Evolutionary conservation across 1,140 invertebrate species (phyloP), one percentile per base, ranked within the genome.

Genomic region (Drosophila jambulina): DNA sequence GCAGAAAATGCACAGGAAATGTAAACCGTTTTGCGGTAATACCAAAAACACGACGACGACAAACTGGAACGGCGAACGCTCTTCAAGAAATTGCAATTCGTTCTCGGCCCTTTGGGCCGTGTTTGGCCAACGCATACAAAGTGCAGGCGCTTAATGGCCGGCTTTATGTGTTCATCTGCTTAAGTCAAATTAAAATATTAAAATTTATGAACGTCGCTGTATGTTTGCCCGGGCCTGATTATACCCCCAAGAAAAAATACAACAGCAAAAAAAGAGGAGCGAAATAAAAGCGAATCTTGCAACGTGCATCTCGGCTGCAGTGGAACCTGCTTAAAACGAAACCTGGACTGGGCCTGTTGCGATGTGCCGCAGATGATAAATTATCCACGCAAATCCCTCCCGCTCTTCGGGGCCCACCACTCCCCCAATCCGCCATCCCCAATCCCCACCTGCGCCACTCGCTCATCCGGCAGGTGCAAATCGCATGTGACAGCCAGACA

Each of bases 401-500:
- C 61, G 69, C 48, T 69, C 46, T 12, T 23, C 25, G 1, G 46
- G 25, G 25, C 25, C 58, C 42, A 68, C 58, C 3, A n/a, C 40
- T 17, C 13, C 57, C 9, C 25, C 34, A 36, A 36, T 36, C 57
- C 29, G 17, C 60, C 38, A 17, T 34, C 32, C 60, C 46, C 34
- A 54, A 19, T 36, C 67, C 67, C 48, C 67, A 70, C 67, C 67
- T 70, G 67, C 48, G 23, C 67, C 81, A 90, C 88, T 90, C 48
- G 78, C 82, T 90, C 85, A 90, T 90, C 85, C 85, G 85, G 85
- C 85, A 90, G 85, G 85, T 90, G 85, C 85, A 90, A 90, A 90
- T 90, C 85, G 85, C 85, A 90, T 90, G 85, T 90, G 85, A 90
- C 85, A 90, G 85, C 75, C 85, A 90, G 82, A 90, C 85, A 90